Conservation (phyloP, 2,888 invertebrate genomes). For the Cylloceria caligata region DNA sequence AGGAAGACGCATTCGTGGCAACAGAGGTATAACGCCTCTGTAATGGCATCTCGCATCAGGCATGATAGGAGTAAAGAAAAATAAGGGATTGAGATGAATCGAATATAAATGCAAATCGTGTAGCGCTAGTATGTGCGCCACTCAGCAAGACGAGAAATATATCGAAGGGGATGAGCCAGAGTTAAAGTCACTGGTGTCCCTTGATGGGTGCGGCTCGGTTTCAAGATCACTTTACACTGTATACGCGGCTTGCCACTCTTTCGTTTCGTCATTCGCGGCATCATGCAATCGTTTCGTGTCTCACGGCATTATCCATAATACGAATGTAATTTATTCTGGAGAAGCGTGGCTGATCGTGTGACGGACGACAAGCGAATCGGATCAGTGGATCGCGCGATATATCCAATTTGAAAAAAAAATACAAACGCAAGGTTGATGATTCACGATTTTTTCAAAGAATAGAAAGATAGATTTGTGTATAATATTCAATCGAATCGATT, state of each 20-base stretch:
- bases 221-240: conserved; percentile 50
- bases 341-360: conserved; percentile 61
- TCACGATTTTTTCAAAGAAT: conserved; percentile 32
- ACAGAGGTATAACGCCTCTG: neutral
- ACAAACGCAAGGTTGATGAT: conserved; percentile 9
- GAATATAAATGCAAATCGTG: conserved; percentile 65
- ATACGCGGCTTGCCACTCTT: conserved; percentile 26
- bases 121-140: conserved; percentile 16
- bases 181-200: conserved; percentile 24
- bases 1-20: conserved; percentile 34
- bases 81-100: conserved; percentile 58
- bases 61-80: conserved; percentile 33
- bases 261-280: conserved; percentile 54
- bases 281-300: conserved; percentile 45
- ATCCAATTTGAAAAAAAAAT: conserved; percentile 29
- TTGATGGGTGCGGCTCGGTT: conserved; percentile 54
- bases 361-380: conserved; percentile 59
- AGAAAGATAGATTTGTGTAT: neutral
- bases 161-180: conserved; percentile 32
- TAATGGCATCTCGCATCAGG: neutral
- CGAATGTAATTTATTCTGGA: conserved; percentile 59
- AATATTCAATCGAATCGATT: neutral
- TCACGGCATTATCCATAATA: conserved; percentile 34
- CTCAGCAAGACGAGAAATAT: conserved; percentile 38
- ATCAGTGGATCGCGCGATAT: conserved; percentile 39